A percentile compares a stretch with the other conserved stretches of the same genome.
These are phyloP conservation scores for Julus scandinavius DNA, from an alignment of 2,888 invertebrate species.

Conservation along the genomic window DNA sequence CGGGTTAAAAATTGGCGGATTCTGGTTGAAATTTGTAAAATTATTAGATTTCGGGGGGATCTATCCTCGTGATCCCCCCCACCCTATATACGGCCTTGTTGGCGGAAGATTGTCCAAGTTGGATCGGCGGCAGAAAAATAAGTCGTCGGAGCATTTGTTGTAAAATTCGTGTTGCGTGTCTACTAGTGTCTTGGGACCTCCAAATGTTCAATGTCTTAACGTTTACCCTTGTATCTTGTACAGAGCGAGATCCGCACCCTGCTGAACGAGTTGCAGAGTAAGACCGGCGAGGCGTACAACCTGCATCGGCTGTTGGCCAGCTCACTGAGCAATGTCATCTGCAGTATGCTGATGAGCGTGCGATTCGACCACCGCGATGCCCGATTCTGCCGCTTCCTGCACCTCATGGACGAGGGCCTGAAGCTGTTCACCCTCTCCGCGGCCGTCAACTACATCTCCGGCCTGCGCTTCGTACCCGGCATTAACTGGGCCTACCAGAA, in stretches of 20 bases:
- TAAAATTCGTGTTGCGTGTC: background rate
- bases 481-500: conserved; percentile 70
- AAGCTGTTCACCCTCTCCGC: conserved; percentile 84
- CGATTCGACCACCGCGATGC: conserved; percentile 82
- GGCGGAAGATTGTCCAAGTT: too few species aligned
- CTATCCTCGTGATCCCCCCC: too few species aligned
- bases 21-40: too few species aligned
- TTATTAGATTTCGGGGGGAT: too few species aligned
- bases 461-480: conserved; percentile 75
- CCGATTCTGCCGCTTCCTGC: conserved; percentile 82
- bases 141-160: too few species aligned
- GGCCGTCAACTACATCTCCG: conserved; percentile 84
- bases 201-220: too few species aligned
- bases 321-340: conserved; percentile 89
- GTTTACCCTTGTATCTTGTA: too few species aligned
- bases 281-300: conserved; percentile 77
- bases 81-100: too few species aligned
- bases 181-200: background rate
- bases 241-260: conserved; percentile 82
- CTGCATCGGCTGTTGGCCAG: conserved; percentile 81
- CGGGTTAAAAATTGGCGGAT: too few species aligned
- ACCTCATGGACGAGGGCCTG: conserved; percentile 92
- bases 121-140: too few species aligned
- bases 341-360: conserved; percentile 88
- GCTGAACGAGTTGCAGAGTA: conserved; percentile 73